Evolutionary conservation across 2,888 invertebrate species (phyloP).

Genomic region (Colletes collaris): DNA sequence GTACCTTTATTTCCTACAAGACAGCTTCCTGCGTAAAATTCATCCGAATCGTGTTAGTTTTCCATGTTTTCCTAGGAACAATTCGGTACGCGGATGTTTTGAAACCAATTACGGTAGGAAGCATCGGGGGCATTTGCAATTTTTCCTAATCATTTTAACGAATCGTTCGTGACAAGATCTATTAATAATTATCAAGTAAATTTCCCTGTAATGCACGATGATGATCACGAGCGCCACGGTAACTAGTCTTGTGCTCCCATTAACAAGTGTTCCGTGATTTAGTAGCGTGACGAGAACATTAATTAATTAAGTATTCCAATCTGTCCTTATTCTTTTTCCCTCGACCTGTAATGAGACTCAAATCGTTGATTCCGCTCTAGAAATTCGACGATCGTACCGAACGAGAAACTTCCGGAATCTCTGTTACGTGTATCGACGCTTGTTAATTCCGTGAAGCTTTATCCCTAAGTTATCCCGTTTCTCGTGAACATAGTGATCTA

Average conservation of each 20-base stretch:
- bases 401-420: conserved; percentile 45
- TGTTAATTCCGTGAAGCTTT: background rate
- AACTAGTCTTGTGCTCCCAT: conserved; percentile 77
- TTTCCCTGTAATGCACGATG: conserved; percentile 28
- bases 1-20: too few relatives aligned
- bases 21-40: too few relatives aligned
- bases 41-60: too few relatives aligned
- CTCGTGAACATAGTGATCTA: too few relatives aligned
- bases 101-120: background rate
- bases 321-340: conserved; percentile 40
- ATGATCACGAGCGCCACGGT: conserved; percentile 40
- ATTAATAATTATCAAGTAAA: conserved; percentile 41
- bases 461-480: background rate
- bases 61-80: background rate
- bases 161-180: conserved; percentile 47
- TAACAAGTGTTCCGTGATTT: conserved; percentile 80
- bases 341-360: conserved; percentile 34
- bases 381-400: conserved; percentile 50
- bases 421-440: background rate
- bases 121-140: background rate
- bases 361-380: conserved; percentile 61
- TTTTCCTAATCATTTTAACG: conserved; percentile 3
- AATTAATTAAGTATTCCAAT: conserved; percentile 64
- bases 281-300: conserved; percentile 59
- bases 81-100: background rate